phyloP scores from a whole-genome alignment of 2,113 vertebrate species.

The Polypterus senegalus region DNA sequence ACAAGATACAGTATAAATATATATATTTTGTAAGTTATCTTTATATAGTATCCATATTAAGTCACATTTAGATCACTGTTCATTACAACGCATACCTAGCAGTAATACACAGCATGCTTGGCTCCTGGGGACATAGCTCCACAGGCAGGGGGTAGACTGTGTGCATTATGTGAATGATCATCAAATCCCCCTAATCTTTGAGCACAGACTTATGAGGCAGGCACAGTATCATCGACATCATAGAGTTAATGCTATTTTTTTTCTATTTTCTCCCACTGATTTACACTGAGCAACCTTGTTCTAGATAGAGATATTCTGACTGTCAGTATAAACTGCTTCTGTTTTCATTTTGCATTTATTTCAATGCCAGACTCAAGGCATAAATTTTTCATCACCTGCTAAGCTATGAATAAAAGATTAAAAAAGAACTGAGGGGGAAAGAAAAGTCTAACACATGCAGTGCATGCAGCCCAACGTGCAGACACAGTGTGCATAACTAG shows the following conservation, averaged over 20 bases:
- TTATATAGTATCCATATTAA: neutral
- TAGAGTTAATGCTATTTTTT: constrained; percentile 45
- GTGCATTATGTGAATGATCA: constrained; percentile 14
- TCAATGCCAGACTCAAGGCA: constrained; percentile 99
- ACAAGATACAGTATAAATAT: neutral
- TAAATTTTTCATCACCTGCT: constrained; percentile 99
- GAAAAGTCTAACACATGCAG: constrained; percentile 82
- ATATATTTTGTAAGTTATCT: neutral
- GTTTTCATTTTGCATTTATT: constrained; percentile 99
- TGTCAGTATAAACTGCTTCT: constrained; percentile 99
- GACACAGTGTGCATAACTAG: constrained; percentile 73
- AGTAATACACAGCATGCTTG: constrained; percentile 18
- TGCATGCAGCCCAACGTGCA: constrained; percentile 69
- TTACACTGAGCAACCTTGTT: constrained; percentile 87
- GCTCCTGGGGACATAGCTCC: neutral
- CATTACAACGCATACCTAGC: constrained; percentile 20
- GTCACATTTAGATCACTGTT: constrained; percentile 2
- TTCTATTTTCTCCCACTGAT: constrained; percentile 57
- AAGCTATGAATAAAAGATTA: constrained; percentile 99
- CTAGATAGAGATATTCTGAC: constrained; percentile 99
- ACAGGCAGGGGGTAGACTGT: neutral
- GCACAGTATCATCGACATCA: constrained; percentile 55
- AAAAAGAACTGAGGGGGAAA: constrained; percentile 79
- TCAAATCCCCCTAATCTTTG: constrained; percentile 49
- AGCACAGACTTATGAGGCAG: constrained; percentile 36